phyloP scores from a whole-genome alignment of 2,888 invertebrate species.

The Ichneumoninae sp. region DNA sequence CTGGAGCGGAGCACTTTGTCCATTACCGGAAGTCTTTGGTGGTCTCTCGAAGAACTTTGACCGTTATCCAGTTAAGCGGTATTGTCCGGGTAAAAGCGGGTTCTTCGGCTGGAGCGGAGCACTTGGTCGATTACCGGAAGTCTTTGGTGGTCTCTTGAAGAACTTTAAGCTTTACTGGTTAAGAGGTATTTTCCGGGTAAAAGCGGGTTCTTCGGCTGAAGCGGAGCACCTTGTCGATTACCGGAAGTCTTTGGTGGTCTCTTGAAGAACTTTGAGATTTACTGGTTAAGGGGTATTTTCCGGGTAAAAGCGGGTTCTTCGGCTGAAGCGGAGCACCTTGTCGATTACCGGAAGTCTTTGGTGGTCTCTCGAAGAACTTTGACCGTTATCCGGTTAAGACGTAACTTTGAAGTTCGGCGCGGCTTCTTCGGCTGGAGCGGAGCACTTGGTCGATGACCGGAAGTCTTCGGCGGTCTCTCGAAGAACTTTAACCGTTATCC shows the following conservation, averaged over 20 bases:
- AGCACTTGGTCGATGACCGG: background rate
- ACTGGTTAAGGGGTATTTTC: slow-evolving; percentile 35
- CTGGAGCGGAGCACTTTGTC: slow-evolving; percentile 19
- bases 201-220: background rate
- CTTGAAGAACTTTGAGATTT: background rate
- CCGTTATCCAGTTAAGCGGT: too few relatives aligned
- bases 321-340: slow-evolving; percentile 18
- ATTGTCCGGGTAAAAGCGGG: background rate
- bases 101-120: slow-evolving; percentile 16
- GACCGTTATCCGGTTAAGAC: too few relatives aligned
- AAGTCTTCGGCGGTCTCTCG: background rate
- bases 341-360: background rate
- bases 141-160: background rate
- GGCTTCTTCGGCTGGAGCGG: slow-evolving; percentile 2
- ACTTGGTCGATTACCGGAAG: background rate
- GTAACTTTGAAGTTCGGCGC: background rate
- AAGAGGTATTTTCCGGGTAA: background rate
- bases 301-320: slow-evolving; percentile 16
- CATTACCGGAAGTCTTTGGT: background rate
- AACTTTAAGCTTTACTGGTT: background rate
- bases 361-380: background rate
- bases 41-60: background rate
- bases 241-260: background rate
- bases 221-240: slow-evolving; percentile 4
- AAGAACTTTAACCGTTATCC: background rate